phyloP scores from a whole-genome alignment of 37 sponge, comb jelly and placozoan genomes.

The Ianthella basta region DNA sequence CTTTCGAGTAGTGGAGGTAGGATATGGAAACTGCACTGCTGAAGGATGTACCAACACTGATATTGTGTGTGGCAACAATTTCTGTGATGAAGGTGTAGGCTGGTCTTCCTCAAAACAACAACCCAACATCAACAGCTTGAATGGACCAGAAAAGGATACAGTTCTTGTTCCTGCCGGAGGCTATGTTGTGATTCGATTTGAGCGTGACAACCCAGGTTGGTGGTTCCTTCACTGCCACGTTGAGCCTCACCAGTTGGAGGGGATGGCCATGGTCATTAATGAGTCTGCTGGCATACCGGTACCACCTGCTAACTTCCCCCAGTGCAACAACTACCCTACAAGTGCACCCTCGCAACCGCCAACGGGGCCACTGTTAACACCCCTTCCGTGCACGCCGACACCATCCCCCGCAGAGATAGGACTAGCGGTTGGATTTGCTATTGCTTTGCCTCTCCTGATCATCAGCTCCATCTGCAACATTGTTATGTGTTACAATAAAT shows the following conservation, averaged over 20 bases:
- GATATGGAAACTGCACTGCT: slow-evolving; percentile 10
- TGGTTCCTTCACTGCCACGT: slow-evolving; percentile 89
- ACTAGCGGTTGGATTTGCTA: too few species aligned
- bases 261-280: slow-evolving; percentile 64
- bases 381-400: too few species aligned
- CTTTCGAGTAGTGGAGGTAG: slow-evolving; percentile 43
- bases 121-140: neutral
- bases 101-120: neutral
- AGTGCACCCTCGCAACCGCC: too few species aligned
- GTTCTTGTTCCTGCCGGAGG: slow-evolving; percentile 79
- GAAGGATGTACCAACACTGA: slow-evolving; percentile 14
- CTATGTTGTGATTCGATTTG: slow-evolving; percentile 65
- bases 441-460: too few species aligned
- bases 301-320: too few species aligned
- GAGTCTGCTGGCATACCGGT: too few species aligned
- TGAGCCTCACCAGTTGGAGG: slow-evolving; percentile 68
- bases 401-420: too few species aligned
- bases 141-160: slow-evolving; percentile 73
- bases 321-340: too few species aligned
- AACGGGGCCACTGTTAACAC: too few species aligned
- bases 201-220: slow-evolving; percentile 68
- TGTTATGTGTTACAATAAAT: too few species aligned
- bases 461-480: too few species aligned
- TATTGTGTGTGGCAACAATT: slow-evolving; percentile 18
- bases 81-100: neutral